These are phyloP conservation scores for Hydrophis major DNA, from an alignment of 2,797 vertebrate species.

Conservation along the genomic window DNA sequence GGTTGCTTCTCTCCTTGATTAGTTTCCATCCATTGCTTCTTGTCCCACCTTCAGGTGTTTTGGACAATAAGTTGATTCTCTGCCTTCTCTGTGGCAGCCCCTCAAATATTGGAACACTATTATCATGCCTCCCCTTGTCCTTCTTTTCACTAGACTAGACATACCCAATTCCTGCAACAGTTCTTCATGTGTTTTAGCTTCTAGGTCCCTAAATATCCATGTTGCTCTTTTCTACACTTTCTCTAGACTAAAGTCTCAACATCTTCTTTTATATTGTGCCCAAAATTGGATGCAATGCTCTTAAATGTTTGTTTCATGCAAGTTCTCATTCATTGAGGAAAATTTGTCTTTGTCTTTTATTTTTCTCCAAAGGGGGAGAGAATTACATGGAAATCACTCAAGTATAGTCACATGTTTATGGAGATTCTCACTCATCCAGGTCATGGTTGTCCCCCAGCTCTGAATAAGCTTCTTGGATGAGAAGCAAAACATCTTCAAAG, in stretches of 20 bases:
- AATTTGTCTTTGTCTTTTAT: neutral
- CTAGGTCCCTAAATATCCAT: neutral
- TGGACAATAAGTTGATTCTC: neutral
- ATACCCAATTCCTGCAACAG: neutral
- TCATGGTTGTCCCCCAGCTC: too few relatives aligned
- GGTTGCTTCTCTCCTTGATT: neutral
- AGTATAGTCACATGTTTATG: too few relatives aligned
- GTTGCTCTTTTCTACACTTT: neutral
- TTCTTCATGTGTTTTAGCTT: neutral
- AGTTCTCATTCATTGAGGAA: neutral
- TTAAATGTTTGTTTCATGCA: neutral
- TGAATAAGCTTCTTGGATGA: too few relatives aligned
- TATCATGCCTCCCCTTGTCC: neutral
- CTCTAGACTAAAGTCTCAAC: neutral
- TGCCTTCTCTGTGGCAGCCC: neutral
- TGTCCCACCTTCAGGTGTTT: neutral
- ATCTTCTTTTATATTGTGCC: neutral
- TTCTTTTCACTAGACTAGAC: neutral
- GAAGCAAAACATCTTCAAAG: too few relatives aligned
- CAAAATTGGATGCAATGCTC: neutral
- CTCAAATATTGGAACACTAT: neutral
- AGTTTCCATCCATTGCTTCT: neutral
- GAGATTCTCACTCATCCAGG: too few relatives aligned
- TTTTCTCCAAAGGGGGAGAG: neutral
- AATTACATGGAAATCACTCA: neutral